Conservation (phyloP, 1,140 invertebrate species). For the Drosophila arizonae region DNA sequence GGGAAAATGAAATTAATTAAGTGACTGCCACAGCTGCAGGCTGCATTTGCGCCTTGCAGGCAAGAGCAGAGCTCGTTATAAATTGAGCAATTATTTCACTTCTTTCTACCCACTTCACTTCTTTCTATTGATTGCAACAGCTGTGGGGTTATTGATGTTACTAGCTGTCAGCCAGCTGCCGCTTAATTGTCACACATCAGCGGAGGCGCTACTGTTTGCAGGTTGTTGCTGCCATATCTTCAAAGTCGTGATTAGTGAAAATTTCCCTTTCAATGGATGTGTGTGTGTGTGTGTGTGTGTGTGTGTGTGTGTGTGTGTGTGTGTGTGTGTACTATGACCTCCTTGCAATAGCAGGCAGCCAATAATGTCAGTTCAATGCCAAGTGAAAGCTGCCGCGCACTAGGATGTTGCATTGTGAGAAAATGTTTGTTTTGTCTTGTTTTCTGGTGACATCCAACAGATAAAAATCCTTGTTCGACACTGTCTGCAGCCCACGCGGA, state of each 20-base stretch:
- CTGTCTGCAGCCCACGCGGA: constrained; percentile 47
- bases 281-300: constrained; percentile 52
- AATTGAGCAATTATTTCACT: constrained; percentile 63
- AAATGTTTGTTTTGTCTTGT: constrained; percentile 24
- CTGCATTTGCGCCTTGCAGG: background rate
- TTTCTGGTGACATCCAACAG: constrained; percentile 57
- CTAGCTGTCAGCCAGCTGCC: too few species aligned
- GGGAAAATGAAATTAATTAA: constrained; percentile 21
- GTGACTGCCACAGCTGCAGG: background rate
- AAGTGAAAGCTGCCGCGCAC: constrained; percentile 51
- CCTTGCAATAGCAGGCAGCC: constrained; percentile 24
- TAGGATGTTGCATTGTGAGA: constrained; percentile 32
- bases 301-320: constrained; percentile 57
- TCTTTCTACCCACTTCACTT: constrained; percentile 2
- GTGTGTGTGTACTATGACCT: constrained; percentile 61
- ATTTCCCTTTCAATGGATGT: constrained; percentile 57
- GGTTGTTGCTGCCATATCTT: constrained; percentile 32
- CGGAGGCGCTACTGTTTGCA: background rate
- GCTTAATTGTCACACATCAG: constrained; percentile 28
- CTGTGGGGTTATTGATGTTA: background rate
- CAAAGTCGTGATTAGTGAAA: constrained; percentile 55
- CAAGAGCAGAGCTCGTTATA: constrained; percentile 4
- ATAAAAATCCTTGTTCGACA: constrained; percentile 59
- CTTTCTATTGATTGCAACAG: background rate
- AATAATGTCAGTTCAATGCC: constrained; percentile 61